These are phyloP conservation scores for Caracal caracal DNA, from an alignment of 2,113 vertebrate species.

Conservation along the genomic window DNA sequence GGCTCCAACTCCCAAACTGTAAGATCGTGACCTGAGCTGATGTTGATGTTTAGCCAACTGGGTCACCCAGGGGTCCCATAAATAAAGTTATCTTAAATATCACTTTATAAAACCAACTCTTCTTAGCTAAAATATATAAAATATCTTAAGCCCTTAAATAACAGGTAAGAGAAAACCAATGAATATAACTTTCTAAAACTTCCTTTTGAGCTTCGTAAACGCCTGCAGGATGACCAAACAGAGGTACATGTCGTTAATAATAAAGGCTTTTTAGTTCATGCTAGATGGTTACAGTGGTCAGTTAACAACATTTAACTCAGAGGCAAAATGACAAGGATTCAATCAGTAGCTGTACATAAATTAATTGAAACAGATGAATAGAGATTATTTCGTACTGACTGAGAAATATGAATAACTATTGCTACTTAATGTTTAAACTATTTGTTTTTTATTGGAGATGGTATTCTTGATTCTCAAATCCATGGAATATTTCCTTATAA, in stretches of 20 bases:
- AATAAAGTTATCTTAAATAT: constrained; percentile 4
- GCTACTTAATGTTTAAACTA: constrained; percentile 15
- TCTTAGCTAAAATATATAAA: neutral
- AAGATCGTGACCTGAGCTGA: too few relatives aligned
- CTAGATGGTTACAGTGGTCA: neutral
- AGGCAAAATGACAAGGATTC: neutral
- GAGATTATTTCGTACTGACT: neutral
- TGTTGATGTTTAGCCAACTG: too few relatives aligned
- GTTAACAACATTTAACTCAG: constrained; percentile 2
- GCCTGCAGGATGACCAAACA: neutral
- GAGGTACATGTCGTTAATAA: neutral
- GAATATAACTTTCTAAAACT: neutral
- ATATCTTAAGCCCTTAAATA: neutral
- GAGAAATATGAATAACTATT: neutral
- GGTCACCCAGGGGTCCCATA: neutral
- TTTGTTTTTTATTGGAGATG: neutral
- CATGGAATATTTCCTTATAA: neutral
- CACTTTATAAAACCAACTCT: neutral
- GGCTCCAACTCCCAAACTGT: too few relatives aligned
- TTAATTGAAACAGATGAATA: neutral
- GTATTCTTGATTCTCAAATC: constrained; percentile 19
- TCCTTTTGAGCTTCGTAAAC: neutral
- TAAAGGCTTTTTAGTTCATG: neutral
- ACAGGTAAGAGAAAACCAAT: neutral
- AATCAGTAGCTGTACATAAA: neutral